Evolutionary conservation across 1,140 invertebrate species (phyloP).

Genomic region (Zaprionus kolodkinae): DNA sequence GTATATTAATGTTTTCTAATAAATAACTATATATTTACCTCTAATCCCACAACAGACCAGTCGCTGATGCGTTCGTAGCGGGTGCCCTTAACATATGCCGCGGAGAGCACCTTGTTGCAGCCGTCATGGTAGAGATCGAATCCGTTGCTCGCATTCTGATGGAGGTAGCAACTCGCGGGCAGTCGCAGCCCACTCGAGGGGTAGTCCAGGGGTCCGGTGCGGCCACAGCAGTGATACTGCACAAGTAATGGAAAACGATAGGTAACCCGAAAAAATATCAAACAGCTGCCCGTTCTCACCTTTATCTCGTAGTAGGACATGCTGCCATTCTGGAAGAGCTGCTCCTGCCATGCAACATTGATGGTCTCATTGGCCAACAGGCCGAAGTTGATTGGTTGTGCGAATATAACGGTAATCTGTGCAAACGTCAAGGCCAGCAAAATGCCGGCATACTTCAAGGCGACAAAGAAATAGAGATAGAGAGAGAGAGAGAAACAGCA

Average conservation of each 20-base stretch:
- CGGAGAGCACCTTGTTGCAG: conserved; percentile 51
- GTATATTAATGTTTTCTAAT: background rate
- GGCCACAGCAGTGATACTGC: conserved; percentile 78
- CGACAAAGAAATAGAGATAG: background rate
- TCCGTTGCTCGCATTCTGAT: conserved; percentile 58
- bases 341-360: conserved; percentile 62
- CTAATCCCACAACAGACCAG: conserved; percentile 73
- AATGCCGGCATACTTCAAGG: conserved; percentile 64
- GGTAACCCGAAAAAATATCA: no score
- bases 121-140: conserved; percentile 63
- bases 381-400: conserved; percentile 67
- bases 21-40: conserved; percentile 44
- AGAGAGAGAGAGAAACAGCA: background rate
- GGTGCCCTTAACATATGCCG: conserved; percentile 58
- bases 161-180: conserved; percentile 71
- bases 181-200: conserved; percentile 48
- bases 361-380: conserved; percentile 73
- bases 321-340: conserved; percentile 45
- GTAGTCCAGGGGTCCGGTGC: conserved; percentile 66
- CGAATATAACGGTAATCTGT: conserved; percentile 78
- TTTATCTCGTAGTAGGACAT: conserved; percentile 78
- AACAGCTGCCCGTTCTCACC: conserved; percentile 29
- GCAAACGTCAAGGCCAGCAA: conserved; percentile 65
- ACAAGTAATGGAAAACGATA: background rate
- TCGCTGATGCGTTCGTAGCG: conserved; percentile 68